A percentile compares a stretch with the other conserved stretches of the same genome.
These are phyloP conservation scores for Hippopotamyrus pictus DNA, from an alignment of 2,797 vertebrate genomes.

Conservation along the genomic window DNA sequence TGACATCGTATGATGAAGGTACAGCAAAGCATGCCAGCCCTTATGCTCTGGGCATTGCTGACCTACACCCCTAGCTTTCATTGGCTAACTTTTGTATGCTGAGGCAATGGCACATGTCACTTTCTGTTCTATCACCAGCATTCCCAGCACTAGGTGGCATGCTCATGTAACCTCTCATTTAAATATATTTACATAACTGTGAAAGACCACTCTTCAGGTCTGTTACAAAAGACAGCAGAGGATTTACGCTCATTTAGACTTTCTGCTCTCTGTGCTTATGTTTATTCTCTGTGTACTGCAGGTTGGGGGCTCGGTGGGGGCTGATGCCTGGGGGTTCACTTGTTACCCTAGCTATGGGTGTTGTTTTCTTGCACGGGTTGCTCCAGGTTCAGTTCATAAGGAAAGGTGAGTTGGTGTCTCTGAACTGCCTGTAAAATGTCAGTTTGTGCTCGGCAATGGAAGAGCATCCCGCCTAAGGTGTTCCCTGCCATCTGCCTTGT, in stretches of 20 bases:
- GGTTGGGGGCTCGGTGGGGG: not conserved
- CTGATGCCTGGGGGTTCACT: not conserved
- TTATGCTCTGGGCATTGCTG: not conserved
- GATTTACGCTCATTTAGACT: slow-evolving; percentile 11
- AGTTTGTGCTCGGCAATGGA: not conserved
- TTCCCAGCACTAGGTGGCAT: slow-evolving; percentile 22
- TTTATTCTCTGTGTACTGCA: slow-evolving; percentile 18
- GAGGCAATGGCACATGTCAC: slow-evolving; percentile 28
- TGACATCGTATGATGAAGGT: slow-evolving; percentile 8
- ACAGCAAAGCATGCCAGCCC: not conserved
- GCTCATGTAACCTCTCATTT: slow-evolving; percentile 23
- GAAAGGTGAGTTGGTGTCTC: not conserved
- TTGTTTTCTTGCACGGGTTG: not conserved
- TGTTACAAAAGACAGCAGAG: slow-evolving; percentile 16
- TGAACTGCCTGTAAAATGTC: not conserved
- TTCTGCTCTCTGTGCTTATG: slow-evolving; percentile 12
- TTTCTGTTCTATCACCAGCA: slow-evolving; percentile 24
- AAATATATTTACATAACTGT: slow-evolving; percentile 32
- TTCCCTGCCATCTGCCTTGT: not conserved
- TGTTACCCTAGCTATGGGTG: not conserved
- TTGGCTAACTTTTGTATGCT: not conserved
- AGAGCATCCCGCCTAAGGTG: not conserved
- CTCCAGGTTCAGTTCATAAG: not conserved
- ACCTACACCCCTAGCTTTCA: not conserved
- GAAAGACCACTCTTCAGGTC: slow-evolving; percentile 12